phyloP scores from a whole-genome alignment of 2,113 vertebrate genomes.

The Alaudala cheleensis region DNA sequence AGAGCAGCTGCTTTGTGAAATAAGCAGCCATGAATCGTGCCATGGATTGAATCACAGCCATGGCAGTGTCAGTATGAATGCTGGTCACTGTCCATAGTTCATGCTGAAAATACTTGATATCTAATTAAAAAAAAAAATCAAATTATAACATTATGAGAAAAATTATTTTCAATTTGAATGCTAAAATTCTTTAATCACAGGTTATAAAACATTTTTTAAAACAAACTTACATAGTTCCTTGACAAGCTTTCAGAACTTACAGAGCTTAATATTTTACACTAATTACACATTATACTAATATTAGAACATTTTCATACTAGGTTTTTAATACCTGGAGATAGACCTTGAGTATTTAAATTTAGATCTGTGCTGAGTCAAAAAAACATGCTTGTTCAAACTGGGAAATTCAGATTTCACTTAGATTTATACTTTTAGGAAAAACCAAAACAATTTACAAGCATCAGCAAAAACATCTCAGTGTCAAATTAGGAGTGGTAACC shows the following conservation, averaged over 20 bases:
- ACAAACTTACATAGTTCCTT: not conserved
- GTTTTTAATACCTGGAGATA: not conserved
- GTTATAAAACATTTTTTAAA: not conserved
- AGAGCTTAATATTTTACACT: not conserved
- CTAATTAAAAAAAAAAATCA: not conserved
- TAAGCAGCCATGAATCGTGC: constrained; percentile 95
- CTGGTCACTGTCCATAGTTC: constrained; percentile 49
- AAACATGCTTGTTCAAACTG: not conserved
- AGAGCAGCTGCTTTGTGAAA: constrained; percentile 86
- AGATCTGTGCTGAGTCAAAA: not conserved
- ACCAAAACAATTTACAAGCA: not conserved
- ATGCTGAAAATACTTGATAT: constrained; percentile 10
- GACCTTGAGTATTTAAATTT: not conserved
- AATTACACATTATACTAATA: not conserved
- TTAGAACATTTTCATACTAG: not conserved
- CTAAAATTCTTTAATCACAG: not conserved
- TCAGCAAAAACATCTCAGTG: not conserved
- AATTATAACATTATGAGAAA: not conserved
- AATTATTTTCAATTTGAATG: not conserved
- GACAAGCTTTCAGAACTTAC: not conserved
- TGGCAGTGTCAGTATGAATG: constrained; percentile 76
- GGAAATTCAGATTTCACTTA: not conserved
- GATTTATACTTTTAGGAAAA: not conserved
- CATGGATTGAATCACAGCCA: constrained; percentile 83
- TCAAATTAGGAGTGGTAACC: not conserved